These are phyloP conservation scores for Calephelis perditalis DNA, from an alignment of 2,888 invertebrate species.

Conservation along the genomic window DNA sequence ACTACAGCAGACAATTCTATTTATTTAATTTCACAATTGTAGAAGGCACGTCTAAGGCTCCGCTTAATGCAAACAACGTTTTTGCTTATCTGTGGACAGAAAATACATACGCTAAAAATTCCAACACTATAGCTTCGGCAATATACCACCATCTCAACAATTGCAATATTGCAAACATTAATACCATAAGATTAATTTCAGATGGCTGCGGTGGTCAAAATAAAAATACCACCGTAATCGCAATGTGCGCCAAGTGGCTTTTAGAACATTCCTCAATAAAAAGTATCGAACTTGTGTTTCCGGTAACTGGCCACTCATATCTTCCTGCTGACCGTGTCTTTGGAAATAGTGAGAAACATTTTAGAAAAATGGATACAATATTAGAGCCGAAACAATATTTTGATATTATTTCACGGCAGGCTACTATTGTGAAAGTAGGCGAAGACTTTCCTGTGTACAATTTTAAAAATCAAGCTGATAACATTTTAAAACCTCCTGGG, in stretches of 20 bases:
- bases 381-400: no score
- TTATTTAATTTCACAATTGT: not conserved
- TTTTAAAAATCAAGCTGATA: not conserved
- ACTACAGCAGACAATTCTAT: no score
- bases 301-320: no score
- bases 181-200: constrained; percentile 12
- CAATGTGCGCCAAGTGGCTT: constrained; percentile 1
- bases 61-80: not conserved
- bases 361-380: no score
- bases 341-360: no score
- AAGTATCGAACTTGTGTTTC: no score
- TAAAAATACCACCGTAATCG: constrained; percentile 8
- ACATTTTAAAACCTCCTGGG: not conserved
- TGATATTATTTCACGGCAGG: no score
- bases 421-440: no score
- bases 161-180: not conserved
- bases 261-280: not conserved
- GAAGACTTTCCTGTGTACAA: not conserved
- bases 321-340: no score
- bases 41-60: not conserved
- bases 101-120: not conserved
- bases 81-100: not conserved
- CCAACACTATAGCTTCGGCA: not conserved
- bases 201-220: constrained; percentile 15
- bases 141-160: not conserved